Evolutionary conservation across 2,113 vertebrate species (phyloP), one percentile per base, ranked within the genome.

Genomic region (Pterophyllum scalare): DNA sequence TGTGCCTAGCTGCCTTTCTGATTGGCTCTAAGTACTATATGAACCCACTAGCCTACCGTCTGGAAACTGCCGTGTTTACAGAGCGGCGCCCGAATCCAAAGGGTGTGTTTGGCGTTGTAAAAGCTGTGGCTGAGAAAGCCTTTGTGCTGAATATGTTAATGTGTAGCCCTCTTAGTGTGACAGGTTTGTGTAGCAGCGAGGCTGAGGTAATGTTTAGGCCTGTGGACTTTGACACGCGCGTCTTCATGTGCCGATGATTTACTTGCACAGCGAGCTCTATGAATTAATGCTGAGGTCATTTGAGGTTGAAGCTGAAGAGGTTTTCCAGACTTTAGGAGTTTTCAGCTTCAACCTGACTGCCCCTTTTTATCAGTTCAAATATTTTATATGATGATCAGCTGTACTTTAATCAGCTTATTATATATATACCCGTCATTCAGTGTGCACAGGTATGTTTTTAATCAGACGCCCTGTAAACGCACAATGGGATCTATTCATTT

Each of bases 81-180:
- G 90, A 94, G 87, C 22, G 81, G 90, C 90, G 70, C 88, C 89
- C 82, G 74, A 84, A 92, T 82, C 81, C 85, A 87, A 88, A 93
- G 86, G 90, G 92, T 88, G 91, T 95, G 92, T 93, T 89, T 88
- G 89, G 72, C 84, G 91, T 91, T 90, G 89, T 96, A 95, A 96
- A 96, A 89, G 65, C 5, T 1, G 38, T 56, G 74, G 80, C 82
- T 49, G 61, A 84, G 88, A 70, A n/a, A 86, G 72, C 46, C 67
- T 72, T 54, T 72, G 67, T 72, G 67, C 76, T 24, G 57, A 31
- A 70, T 65, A 87, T 72, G 92, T 95, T 96, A 94, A 93, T 92
- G 91, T 95, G 92, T 93, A 93, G 90, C 93, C 87, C 31, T 87
- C 60, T 77, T 22, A 72, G 81, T 76, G 77, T 61, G 75, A 57